Conservation (phyloP, 2,888 invertebrate species). For the Zygogramma bicolorata region DNA sequence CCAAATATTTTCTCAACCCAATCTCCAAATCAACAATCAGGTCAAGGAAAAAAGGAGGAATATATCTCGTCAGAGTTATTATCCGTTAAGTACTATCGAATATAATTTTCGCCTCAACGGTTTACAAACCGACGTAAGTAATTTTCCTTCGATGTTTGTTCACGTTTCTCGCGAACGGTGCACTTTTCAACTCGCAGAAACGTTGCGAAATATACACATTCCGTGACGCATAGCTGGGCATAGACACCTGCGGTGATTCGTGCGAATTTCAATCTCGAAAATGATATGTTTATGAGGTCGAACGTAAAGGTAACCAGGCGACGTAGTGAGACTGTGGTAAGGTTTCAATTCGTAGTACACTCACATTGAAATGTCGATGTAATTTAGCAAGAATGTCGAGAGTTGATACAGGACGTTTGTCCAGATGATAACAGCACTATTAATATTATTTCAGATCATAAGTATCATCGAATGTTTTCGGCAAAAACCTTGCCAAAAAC, state of each 20-base stretch:
- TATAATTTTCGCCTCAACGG: background rate
- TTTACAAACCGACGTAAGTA: background rate
- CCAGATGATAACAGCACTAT: too few relatives aligned
- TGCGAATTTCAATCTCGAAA: background rate
- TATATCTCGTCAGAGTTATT: background rate
- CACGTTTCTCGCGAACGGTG: conserved; percentile 14
- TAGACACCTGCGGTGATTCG: conserved; percentile 9
- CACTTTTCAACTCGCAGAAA: conserved; percentile 2
- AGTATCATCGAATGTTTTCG: too few relatives aligned
- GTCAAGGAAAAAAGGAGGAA: too few relatives aligned
- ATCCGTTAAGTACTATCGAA: background rate
- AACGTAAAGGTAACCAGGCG: background rate
- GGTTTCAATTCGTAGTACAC: background rate
- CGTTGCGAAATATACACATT: conserved; percentile 12
- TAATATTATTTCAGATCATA: too few relatives aligned
- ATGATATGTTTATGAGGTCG: conserved; percentile 5
- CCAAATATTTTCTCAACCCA: too few relatives aligned
- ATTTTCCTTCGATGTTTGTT: conserved; percentile 12
- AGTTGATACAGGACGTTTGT: too few relatives aligned
- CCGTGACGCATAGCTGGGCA: too few relatives aligned
- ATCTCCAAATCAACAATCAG: too few relatives aligned
- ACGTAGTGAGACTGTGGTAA: background rate
- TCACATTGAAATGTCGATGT: too few relatives aligned
- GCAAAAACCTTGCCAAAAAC: too few relatives aligned
- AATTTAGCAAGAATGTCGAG: too few relatives aligned